A percentile compares a stretch with the other conserved stretches of the same genome.
phyloP scores from a whole-genome alignment of 2,888 invertebrate species.

The Heteromurus nitidus region DNA sequence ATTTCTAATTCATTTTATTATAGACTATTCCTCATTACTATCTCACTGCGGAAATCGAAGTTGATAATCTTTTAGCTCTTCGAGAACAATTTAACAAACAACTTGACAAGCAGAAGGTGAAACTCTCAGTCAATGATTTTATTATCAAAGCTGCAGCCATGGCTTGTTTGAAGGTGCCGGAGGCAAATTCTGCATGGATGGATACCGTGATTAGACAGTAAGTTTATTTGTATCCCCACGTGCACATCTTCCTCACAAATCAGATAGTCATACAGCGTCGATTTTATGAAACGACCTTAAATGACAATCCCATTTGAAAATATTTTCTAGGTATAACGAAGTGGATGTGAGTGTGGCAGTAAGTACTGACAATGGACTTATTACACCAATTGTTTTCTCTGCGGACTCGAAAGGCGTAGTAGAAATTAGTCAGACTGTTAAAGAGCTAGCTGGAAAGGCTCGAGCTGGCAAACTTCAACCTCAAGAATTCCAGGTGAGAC shows the following conservation, averaged over 20 bases:
- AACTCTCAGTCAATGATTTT: constrained; percentile 96
- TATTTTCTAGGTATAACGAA: constrained; percentile 83
- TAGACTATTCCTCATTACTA: constrained; percentile 98
- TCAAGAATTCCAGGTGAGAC: constrained; percentile 87
- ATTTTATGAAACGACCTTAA: background rate
- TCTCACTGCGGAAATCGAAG: constrained; percentile 87
- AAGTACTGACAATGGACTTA: constrained; percentile 93
- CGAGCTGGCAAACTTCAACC: constrained; percentile 92
- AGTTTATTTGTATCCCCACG: constrained; percentile 76
- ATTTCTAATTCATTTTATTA: constrained; percentile 36
- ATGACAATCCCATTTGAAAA: background rate
- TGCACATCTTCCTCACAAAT: too few species aligned
- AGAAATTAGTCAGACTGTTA: constrained; percentile 87
- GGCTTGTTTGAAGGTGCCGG: constrained; percentile 92
- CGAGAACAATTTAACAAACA: constrained; percentile 87
- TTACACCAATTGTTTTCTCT: constrained; percentile 95
- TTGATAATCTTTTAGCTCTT: constrained; percentile 85
- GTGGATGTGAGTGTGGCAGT: constrained; percentile 99
- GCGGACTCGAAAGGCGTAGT: constrained; percentile 93
- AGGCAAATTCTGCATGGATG: constrained; percentile 97
- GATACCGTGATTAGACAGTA: constrained; percentile 93
- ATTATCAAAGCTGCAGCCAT: constrained; percentile 94
- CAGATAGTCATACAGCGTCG: too few species aligned
- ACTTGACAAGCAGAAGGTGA: constrained; percentile 86
- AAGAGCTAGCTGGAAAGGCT: constrained; percentile 88